Evolutionary conservation across 30 jellyfish, hydroid and myxozoan genomes (phyloP).

Genomic region (Sanderia malayensis): DNA sequence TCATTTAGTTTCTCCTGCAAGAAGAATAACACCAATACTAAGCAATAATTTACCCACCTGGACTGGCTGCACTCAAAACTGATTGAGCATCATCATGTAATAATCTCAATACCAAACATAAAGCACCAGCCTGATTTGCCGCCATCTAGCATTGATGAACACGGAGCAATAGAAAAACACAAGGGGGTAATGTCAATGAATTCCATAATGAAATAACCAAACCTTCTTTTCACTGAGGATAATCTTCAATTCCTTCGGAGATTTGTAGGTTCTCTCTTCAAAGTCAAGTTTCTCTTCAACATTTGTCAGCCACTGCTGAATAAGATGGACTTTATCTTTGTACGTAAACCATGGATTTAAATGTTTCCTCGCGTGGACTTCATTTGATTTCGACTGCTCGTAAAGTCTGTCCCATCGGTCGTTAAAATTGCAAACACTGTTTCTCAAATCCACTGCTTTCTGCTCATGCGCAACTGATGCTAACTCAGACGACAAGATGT

Average conservation of each 20-base stretch:
- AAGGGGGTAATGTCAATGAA: too few relatives aligned
- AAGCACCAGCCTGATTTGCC: too few relatives aligned
- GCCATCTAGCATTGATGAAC: too few relatives aligned
- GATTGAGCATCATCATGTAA: too few relatives aligned
- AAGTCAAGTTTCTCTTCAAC: conserved; percentile 20
- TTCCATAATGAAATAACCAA: too few relatives aligned
- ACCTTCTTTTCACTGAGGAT: conserved; percentile 47
- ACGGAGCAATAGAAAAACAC: too few relatives aligned
- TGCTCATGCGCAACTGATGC: conserved; percentile 49
- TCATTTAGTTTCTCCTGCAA: conserved; percentile 31
- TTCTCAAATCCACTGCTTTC: conserved; percentile 63
- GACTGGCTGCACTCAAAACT: too few relatives aligned
- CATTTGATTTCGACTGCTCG: conserved; percentile 63
- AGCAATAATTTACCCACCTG: too few relatives aligned
- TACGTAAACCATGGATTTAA: conserved; percentile 73
- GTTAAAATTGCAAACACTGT: conserved; percentile 48
- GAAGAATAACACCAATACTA: not conserved
- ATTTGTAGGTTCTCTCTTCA: conserved; percentile 3
- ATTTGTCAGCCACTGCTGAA: conserved; percentile 45
- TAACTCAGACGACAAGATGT: conserved; percentile 29
- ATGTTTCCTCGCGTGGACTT: conserved; percentile 44
- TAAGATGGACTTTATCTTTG: conserved; percentile 46
- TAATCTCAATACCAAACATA: too few relatives aligned
- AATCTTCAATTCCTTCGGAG: conserved; percentile 24
- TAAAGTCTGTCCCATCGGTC: conserved; percentile 81